Percentiles rank a stretch among this genome's conserved stretches.
Conservation (phyloP, 2,888 invertebrate species). For the Hemistola chrysoprasaria region DNA sequence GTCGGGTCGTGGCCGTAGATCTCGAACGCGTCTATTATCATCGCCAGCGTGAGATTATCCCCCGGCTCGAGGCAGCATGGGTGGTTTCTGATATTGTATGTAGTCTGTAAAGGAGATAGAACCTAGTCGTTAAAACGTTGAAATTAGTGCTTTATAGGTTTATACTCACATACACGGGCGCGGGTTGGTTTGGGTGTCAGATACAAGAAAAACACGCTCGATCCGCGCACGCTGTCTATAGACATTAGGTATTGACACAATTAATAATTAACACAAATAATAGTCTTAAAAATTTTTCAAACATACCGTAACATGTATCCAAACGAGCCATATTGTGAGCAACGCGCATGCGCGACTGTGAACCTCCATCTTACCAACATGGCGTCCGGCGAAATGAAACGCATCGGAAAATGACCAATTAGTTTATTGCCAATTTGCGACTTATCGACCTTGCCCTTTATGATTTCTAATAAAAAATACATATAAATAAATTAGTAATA, state of each 20-base stretch:
- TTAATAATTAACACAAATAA: too few relatives aligned
- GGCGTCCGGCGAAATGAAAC: constrained; percentile 43
- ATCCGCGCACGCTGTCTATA: too few relatives aligned
- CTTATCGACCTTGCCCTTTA: constrained; percentile 21
- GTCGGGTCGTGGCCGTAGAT: constrained; percentile 77
- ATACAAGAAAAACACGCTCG: too few relatives aligned
- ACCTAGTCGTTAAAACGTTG: neutral
- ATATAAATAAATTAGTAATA: too few relatives aligned
- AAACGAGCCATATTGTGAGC: constrained; percentile 54
- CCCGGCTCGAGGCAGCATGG: constrained; percentile 63
- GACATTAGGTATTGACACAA: too few relatives aligned
- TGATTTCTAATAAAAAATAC: constrained; percentile 4
- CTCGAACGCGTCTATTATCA: constrained; percentile 77
- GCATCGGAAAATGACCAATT: constrained; percentile 37
- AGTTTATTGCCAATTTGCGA: constrained; percentile 51
- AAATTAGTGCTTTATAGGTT: too few relatives aligned
- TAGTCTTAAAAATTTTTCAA: neutral
- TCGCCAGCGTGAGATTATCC: constrained; percentile 69
- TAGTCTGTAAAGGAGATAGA: constrained; percentile 35
- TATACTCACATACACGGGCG: too few relatives aligned
- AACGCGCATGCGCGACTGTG: constrained; percentile 62
- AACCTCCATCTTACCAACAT: constrained; percentile 69
- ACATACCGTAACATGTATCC: constrained; percentile 61
- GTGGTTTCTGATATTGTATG: constrained; percentile 68
- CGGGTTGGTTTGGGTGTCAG: too few relatives aligned